Base-by-base conservation (phyloP, 1,140 invertebrate species). In the Pseudomyrmex gracilis region DNA sequence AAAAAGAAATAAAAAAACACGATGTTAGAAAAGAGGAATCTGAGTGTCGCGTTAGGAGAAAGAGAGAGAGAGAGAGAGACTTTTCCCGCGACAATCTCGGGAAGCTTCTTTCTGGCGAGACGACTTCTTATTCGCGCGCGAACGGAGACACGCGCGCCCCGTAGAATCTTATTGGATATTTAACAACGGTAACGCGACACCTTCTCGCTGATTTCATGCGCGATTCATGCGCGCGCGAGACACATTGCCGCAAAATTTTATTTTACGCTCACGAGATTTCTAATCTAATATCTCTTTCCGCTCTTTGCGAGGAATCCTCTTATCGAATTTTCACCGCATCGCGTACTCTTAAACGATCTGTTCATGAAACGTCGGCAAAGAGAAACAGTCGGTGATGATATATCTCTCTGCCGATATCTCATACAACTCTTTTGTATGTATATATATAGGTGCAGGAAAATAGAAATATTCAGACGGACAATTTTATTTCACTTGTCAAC, bases 231-330 rank as follows among this genome's bases (percentile, higher is more conserved):
- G 10, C 57, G 15, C 55, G 20, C 20, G 20, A 45, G 24, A 51
- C 12, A 51, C 12, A 17, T 3, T 8, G 22, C 13, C 20, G 8
- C 9, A 9, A 20, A 71, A 43, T 53, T 24, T 51, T 68, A 68
- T 68, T 22, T 24, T 43, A 13, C 22, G 24, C 9, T 34, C 10
- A 43, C 20, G 13, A 3, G 17, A 34, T 34, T n/a, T 64, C n/a
- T 53, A 43, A 77, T 78, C 17, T 78, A 68, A 68, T 47, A 13
- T 68, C 13, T 55, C 43, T 61, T 57, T n/a, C 34, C 22, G 20
- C 13, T 2, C 17, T 55, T 67, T 9, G 17, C 9, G 17, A 13
- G 7, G 15, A 64, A 78, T 68, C 9, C 45, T 64, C 10, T 64
- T 45, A 67, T 57, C 5, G n/a, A 57, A 78, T 57, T 68, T 55